These are phyloP conservation scores for Notoglanidium macrostoma DNA, from an alignment of 2,797 vertebrate genomes.

Conservation along the genomic window DNA sequence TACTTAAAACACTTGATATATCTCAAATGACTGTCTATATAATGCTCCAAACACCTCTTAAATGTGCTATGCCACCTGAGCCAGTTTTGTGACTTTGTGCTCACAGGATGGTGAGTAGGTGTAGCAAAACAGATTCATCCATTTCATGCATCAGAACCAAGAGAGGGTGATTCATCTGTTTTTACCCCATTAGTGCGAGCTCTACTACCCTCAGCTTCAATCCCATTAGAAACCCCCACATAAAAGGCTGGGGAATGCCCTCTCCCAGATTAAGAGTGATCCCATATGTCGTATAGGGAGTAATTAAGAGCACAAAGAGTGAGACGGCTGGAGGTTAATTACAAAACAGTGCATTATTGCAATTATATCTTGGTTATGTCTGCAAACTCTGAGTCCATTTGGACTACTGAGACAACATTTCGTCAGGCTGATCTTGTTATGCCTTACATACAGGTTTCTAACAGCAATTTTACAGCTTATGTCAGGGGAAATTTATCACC, in stretches of 20 bases:
- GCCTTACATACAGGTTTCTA: not conserved
- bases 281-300: slow-evolving; percentile 53
- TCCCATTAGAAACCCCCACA: slow-evolving; percentile 45
- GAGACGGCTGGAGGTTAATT: slow-evolving; percentile 55
- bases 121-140: not conserved
- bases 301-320: slow-evolving; percentile 57
- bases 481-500: slow-evolving; percentile 30
- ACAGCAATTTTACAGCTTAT: slow-evolving; percentile 19
- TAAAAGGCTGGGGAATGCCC: slow-evolving; percentile 52
- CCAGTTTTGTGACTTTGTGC: slow-evolving; percentile 17
- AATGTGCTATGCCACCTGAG: not conserved
- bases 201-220: slow-evolving; percentile 13
- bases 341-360: slow-evolving; percentile 56
- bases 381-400: slow-evolving; percentile 31
- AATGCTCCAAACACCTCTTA: not conserved
- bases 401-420: slow-evolving; percentile 22
- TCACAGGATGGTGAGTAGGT: not conserved
- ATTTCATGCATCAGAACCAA: slow-evolving; percentile 30
- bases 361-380: slow-evolving; percentile 52
- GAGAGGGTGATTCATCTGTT: slow-evolving; percentile 34
- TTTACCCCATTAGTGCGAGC: slow-evolving; percentile 7
- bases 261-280: slow-evolving; percentile 58
- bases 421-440: not conserved
- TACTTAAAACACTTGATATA: not conserved
- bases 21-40: not conserved